Conservation (phyloP, 2,888 invertebrate genomes). For the Thumatha senex region DNA sequence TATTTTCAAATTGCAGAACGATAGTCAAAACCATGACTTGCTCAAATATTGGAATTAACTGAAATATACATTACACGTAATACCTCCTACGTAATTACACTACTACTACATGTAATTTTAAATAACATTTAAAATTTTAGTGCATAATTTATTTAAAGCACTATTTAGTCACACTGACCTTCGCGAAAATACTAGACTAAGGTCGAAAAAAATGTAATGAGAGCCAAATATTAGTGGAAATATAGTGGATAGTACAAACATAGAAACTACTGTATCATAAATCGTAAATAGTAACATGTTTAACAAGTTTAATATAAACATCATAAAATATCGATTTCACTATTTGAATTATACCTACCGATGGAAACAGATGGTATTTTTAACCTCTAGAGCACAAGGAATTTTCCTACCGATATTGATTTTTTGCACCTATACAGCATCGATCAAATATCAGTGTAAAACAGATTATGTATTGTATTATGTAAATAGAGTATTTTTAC, state of each 20-base stretch:
- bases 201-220: background rate
- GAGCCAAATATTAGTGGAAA: background rate
- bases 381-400: constrained; percentile 4
- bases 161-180: constrained; percentile 1
- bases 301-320: constrained; percentile 2
- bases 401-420: constrained; percentile 7
- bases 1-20: no score
- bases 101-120: constrained; percentile 1
- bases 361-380: constrained; percentile 7
- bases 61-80: constrained; percentile 3
- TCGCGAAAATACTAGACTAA: constrained; percentile 1
- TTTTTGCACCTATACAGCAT: background rate
- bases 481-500: no score
- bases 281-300: background rate
- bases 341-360: constrained; percentile 1
- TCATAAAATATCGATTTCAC: background rate
- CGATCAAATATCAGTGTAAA: no score
- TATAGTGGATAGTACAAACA: background rate
- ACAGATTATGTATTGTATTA: no score
- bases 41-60: no score
- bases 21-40: no score
- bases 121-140: constrained; percentile 1
- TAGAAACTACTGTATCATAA: constrained; percentile 4
- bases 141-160: constrained; percentile 6
- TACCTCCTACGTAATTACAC: background rate